Evolutionary conservation across 2,797 vertebrate species (phyloP), one percentile per base, ranked within the genome.

Genomic region (Pseudochirops cupreus): DNA sequence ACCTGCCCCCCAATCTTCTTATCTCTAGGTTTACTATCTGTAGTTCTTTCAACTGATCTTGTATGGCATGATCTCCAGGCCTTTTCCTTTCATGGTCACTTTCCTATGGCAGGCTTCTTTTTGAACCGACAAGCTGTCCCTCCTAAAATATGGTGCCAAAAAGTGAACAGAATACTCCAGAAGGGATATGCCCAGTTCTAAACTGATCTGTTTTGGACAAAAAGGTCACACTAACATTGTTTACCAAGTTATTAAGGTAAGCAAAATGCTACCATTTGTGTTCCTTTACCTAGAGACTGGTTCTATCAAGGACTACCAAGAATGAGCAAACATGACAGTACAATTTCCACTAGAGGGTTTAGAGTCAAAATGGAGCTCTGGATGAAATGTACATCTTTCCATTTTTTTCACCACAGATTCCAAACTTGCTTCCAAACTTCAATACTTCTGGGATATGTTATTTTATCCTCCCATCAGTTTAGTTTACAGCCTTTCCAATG

Each of bases 261-360:
- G 33, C 33, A 67, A 67, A 33, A 67, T 14, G 13, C 58, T 62
- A 62, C 31, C 4, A 33, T 62, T 59, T 67, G 31, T 67, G 62
- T n/a, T 74, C 62, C 33, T 39, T 18, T 46, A 10, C 39, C 74
- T 82, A 21, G 16, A 24, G 21, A 91, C 29, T 13, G 4, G 26
- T 91, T 55, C 52, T 55, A 53, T 91, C 52, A 54, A 53, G 46
- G 87, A 50, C 50, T 52, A 29, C 26, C 29, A 53, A 90, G 52
- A 90, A 50, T 54, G 28, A 53, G 90, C 46, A 95, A 95, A 95
- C 46, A 96, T 29, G 57, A 91, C 2, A 67, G 56, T 56, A 82
- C 94, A 33, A 59, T 94, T 95, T 82, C 33, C 52, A 54, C 28
- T 56, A 53, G 82, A 96, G 92, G 62, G 91, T 29, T 58, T 54